Evolutionary conservation across 2,888 invertebrate species (phyloP).

Genomic region (Azorinus chamasolen): DNA sequence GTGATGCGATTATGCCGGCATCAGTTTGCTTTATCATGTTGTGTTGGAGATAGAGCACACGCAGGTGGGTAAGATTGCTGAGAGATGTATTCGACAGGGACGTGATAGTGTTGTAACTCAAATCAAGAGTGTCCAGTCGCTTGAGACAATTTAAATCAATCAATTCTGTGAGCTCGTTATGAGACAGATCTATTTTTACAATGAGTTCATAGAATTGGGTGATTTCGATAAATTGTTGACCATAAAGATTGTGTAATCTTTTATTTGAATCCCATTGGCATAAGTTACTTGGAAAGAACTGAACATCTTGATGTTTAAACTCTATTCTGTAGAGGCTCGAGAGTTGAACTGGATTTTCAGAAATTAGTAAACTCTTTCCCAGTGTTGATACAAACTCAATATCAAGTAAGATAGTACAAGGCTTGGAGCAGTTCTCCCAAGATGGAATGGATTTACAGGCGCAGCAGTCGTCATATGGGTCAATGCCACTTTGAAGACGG

Average conservation of each 20-base stretch:
- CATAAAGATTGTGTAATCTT: neutral
- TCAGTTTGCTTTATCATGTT: constrained; percentile 31
- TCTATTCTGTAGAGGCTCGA: constrained; percentile 20
- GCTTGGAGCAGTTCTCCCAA: too few species aligned
- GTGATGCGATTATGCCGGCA: constrained; percentile 12
- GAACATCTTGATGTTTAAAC: constrained; percentile 8
- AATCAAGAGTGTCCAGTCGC: constrained; percentile 17
- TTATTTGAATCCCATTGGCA: constrained; percentile 37
- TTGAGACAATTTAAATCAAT: constrained; percentile 29
- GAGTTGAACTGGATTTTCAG: neutral
- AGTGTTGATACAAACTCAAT: constrained; percentile 33
- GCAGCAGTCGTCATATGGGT: too few species aligned
- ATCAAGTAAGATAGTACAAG: too few species aligned
- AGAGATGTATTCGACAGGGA: constrained; percentile 33
- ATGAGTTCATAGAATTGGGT: constrained; percentile 12
- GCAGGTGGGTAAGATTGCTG: constrained; percentile 23
- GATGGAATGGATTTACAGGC: too few species aligned
- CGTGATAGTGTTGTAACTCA: constrained; percentile 16
- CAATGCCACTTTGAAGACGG: too few species aligned
- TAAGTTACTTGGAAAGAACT: constrained; percentile 45
- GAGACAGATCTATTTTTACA: constrained; percentile 20
- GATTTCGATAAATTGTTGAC: neutral
- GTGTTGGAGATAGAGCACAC: constrained; percentile 17
- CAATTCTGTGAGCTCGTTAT: constrained; percentile 34
- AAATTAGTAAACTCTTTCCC: constrained; percentile 24